Base-by-base conservation (phyloP, 2,888 invertebrate species). In the Epiblema foenella region DNA sequence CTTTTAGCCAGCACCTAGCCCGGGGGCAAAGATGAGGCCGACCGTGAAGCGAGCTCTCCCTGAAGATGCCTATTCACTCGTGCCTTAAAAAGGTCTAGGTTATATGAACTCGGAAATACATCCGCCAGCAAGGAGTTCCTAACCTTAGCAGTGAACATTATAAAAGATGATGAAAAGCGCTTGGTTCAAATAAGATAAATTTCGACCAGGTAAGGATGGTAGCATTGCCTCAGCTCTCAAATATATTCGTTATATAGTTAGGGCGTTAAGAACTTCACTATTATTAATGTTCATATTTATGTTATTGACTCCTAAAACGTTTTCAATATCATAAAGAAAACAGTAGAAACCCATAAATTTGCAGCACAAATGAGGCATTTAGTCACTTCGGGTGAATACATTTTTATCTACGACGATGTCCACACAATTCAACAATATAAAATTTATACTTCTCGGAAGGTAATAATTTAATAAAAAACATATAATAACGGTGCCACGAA, bases 391-490 rank as follows among this genome's bases (percentile, higher is more conserved):
- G 51, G 42, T 54, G 54, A 70, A 70, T 58, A 70, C 65, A 65
- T 60, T 29, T 57, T 59, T 66, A 70, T 66, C 70, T 70, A 15
- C 58, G 51, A 57, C 65, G 33, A 60, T 70, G 70, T 70, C 70
- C 37, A 65, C 70, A 60, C 70, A 46, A 66, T 70, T 60, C 42
- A 63, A 69, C 63, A 64, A 24, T 46, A 59, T 46, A 54, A 65
- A 70, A 65, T 70, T 65, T 70, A 70, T 66, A 33, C 42, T 17
- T 20, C 37, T 42, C 42, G 9, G 33, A n/a, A 59, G 65, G 70
- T 59, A 59, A 70, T 70, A 70, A 66, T 65, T 70, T 70, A 70
- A 70, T 70, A 70, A 66, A 70, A 70, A 70, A 70, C 65, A 65
- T 69, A 64, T 69, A 69, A 58, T 70, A 70, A 70, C 70, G 70